Percentiles rank a stretch among this genome's conserved stretches.
Evolutionary conservation across 2,113 vertebrate species (phyloP).

Genomic region (Pseudorasbora parva): DNA sequence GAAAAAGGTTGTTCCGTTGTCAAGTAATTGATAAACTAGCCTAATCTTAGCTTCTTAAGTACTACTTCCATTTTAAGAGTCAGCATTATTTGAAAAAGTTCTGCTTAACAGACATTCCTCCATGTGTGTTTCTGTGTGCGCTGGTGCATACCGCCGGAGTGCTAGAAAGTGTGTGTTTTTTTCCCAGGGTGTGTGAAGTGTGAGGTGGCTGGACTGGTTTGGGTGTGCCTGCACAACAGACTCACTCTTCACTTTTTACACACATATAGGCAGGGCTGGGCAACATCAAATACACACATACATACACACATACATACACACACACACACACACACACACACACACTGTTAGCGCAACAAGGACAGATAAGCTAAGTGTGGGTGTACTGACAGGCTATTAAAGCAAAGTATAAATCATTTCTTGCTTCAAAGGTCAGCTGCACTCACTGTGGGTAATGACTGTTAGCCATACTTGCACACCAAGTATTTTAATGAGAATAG

Average conservation of each 20-base stretch:
- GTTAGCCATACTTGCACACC: not conserved
- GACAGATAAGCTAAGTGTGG: not conserved
- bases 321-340: constrained; percentile 30
- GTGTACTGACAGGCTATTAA: constrained; percentile 4
- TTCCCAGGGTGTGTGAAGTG: constrained; percentile 43
- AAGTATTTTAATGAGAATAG: not conserved
- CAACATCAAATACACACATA: constrained; percentile 40
- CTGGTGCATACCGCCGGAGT: constrained; percentile 35
- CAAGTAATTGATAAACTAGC: not conserved
- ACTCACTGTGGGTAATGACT: not conserved
- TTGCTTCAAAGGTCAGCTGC: constrained; percentile 9
- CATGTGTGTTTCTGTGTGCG: constrained; percentile 62
- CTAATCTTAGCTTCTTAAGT: not conserved
- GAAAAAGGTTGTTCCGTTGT: not conserved
- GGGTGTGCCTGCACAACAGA: constrained; percentile 47
- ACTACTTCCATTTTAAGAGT: not conserved
- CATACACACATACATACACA: constrained; percentile 35
- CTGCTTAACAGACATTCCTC: not conserved
- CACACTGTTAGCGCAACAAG: constrained; percentile 8
- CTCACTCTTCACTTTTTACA: constrained; percentile 59
- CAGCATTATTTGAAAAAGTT: not conserved
- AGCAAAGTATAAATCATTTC: constrained; percentile 1
- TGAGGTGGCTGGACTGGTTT: constrained; percentile 52
- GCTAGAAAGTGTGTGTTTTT: constrained; percentile 24
- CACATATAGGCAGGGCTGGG: constrained; percentile 59